These are phyloP conservation scores for Diuraphis noxia DNA, from an alignment of 1,140 invertebrate genomes.

Conservation along the genomic window DNA sequence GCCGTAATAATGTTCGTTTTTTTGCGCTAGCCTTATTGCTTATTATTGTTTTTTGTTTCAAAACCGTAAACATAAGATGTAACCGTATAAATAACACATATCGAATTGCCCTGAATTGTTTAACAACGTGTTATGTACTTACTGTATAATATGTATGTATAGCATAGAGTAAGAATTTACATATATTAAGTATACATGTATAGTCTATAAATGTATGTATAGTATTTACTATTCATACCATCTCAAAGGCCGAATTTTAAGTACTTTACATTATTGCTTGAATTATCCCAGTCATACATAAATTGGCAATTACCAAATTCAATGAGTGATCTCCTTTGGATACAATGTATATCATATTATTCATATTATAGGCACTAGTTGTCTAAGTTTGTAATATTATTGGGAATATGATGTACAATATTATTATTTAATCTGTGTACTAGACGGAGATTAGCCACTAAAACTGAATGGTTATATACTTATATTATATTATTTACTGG, in stretches of 20 bases:
- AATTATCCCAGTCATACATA: background rate
- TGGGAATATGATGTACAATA: background rate
- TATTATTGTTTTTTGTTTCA: background rate
- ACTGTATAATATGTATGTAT: too few relatives aligned
- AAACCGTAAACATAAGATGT: background rate
- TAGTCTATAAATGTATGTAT: background rate
- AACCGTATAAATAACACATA: background rate
- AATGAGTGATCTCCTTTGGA: background rate
- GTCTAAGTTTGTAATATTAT: background rate
- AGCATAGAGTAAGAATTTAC: too few relatives aligned
- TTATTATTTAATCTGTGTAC: background rate
- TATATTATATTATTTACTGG: background rate
- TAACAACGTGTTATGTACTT: background rate
- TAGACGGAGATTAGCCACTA: background rate
- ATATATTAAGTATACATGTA: background rate
- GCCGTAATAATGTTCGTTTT: background rate
- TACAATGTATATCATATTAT: background rate
- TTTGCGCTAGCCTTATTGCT: background rate
- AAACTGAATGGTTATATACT: background rate
- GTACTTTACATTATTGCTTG: background rate
- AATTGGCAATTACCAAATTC: background rate
- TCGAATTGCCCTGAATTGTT: background rate
- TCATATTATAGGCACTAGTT: background rate
- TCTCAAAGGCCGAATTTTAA: background rate
- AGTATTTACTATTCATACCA: background rate